Conservation (phyloP, 2,113 vertebrate genomes). For the Brienomyrus longianalis region DNA sequence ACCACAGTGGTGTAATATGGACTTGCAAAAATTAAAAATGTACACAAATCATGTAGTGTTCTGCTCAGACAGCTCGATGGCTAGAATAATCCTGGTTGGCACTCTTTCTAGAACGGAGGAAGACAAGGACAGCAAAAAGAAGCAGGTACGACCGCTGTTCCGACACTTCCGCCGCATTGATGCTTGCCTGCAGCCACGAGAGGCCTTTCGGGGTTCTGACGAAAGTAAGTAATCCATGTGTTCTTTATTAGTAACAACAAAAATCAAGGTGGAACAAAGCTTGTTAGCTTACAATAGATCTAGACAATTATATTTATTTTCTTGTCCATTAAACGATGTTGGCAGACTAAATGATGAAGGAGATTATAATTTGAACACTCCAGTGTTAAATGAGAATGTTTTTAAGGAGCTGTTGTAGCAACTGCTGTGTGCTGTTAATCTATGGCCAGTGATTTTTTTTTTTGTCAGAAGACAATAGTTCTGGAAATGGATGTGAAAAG, state of each 20-base stretch:
- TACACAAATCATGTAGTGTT: background rate
- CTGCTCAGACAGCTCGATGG: background rate
- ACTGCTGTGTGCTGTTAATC: background rate
- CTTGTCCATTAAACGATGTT: background rate
- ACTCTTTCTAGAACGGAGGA: slow-evolving; percentile 54
- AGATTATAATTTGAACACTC: background rate
- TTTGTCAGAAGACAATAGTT: background rate
- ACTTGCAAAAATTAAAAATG: background rate
- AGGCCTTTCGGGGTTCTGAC: slow-evolving; percentile 90
- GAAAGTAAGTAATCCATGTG: slow-evolving; percentile 70
- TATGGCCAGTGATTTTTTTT: background rate
- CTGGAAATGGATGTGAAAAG: background rate
- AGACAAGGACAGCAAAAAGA: slow-evolving; percentile 79
- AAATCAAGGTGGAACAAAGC: background rate
- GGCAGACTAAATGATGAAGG: background rate
- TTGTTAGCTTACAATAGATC: background rate
- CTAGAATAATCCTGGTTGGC: background rate
- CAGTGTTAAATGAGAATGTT: background rate
- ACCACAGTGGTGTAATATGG: background rate
- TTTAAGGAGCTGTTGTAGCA: background rate
- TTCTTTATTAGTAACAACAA: background rate
- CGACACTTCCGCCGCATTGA: slow-evolving; percentile 91
- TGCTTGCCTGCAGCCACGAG: slow-evolving; percentile 88
- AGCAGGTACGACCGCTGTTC: slow-evolving; percentile 89
- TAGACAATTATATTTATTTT: background rate